Conservation (phyloP, 1,140 invertebrate species). For the Drosophila tani region DNA sequence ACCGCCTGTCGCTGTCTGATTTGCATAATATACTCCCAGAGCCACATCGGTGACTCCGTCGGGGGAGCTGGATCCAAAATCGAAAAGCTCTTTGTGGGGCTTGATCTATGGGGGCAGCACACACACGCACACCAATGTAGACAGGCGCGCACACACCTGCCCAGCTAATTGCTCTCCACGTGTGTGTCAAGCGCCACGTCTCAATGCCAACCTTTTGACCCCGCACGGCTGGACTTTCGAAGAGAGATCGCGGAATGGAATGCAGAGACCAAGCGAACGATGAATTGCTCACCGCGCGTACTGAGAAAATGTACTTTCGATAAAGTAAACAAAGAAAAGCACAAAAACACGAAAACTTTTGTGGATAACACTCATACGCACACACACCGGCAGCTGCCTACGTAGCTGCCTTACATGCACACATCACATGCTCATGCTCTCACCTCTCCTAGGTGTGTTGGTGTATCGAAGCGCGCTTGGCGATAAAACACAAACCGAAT, state of each 20-base stretch:
- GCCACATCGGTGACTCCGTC: constrained; percentile 63
- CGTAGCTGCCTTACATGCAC: constrained; percentile 15
- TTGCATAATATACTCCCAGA: constrained; percentile 77
- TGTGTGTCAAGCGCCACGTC: constrained; percentile 73
- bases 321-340: constrained; percentile 76
- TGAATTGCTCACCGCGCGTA: constrained; percentile 29
- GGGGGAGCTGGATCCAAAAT: constrained; percentile 15
- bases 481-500: constrained; percentile 19
- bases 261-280: constrained; percentile 5
- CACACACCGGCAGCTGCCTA: constrained; percentile 27
- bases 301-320: constrained; percentile 34
- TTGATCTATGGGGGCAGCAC: constrained; percentile 2
- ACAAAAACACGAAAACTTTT: constrained; percentile 44
- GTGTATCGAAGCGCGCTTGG: constrained; percentile 13
- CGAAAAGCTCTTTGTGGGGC: constrained; percentile 4
- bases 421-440: constrained; percentile 25
- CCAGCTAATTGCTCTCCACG: constrained; percentile 49
- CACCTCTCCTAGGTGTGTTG: constrained; percentile 2
- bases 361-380: constrained; percentile 44
- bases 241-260: constrained; percentile 1
- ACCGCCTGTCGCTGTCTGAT: constrained; percentile 60
- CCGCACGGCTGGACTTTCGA: constrained; percentile 17
- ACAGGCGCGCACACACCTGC: constrained; percentile 16
- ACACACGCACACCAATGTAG: constrained; percentile 8
- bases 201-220: constrained; percentile 40